phyloP scores from a whole-genome alignment of 1,140 invertebrate species.

The Caenorhabditis remanei region DNA sequence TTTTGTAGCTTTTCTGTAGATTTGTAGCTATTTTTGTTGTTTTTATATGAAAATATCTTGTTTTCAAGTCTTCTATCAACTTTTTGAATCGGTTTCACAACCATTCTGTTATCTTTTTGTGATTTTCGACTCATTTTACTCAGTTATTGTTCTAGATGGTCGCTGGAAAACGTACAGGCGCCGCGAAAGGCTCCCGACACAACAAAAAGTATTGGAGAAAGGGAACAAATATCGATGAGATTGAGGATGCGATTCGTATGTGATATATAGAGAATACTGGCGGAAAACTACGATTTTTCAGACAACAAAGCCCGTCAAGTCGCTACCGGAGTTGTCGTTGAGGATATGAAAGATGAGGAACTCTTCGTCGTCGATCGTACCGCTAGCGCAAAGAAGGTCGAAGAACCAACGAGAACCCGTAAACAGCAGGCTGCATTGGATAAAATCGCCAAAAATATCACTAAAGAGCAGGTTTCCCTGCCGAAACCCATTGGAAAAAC shows the following conservation, averaged over 20 bases:
- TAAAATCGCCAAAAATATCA: constrained; percentile 51
- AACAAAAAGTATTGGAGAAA: constrained; percentile 59
- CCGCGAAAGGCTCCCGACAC: constrained; percentile 50
- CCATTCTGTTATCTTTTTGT: constrained; percentile 8
- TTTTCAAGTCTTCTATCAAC: neutral
- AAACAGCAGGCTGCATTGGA: constrained; percentile 59
- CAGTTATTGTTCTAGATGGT: neutral
- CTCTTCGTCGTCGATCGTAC: constrained; percentile 40
- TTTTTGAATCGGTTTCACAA: neutral
- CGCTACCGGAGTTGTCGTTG: neutral
- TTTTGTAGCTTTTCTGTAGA: constrained; percentile 1
- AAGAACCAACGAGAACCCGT: neutral
- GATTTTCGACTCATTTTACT: neutral
- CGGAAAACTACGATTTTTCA: neutral
- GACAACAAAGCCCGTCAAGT: constrained; percentile 21
- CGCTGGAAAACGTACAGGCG: constrained; percentile 30
- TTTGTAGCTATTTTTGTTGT: neutral
- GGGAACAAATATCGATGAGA: constrained; percentile 28
- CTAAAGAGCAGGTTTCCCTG: constrained; percentile 7
- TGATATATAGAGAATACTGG: neutral
- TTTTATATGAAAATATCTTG: neutral
- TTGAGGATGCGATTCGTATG: constrained; percentile 54
- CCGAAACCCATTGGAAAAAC: constrained; percentile 32
- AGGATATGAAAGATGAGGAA: constrained; percentile 43
- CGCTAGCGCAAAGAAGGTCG: neutral